phyloP scores from a whole-genome alignment of 2,113 vertebrate species.

The Carlito syrichta region DNA sequence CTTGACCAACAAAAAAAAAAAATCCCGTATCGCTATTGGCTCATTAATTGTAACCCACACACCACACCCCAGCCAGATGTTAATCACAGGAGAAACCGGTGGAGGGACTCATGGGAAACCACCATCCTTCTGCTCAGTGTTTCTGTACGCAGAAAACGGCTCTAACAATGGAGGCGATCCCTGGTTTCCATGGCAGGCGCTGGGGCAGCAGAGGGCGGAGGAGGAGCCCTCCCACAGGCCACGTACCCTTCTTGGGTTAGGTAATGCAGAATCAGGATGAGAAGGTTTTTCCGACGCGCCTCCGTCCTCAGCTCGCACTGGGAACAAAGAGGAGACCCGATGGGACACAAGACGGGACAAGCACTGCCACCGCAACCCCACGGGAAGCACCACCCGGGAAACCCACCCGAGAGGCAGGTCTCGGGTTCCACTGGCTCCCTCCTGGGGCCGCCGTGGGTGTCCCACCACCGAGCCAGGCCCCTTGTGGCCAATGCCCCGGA shows the following conservation, averaged over 20 bases:
- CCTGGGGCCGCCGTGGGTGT: no score
- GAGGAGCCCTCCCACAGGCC: neutral
- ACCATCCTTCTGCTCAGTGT: neutral
- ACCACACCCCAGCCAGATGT: neutral
- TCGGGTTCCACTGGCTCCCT: no score
- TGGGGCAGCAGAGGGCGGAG: neutral
- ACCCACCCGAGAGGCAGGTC: no score
- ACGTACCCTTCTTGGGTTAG: slow-evolving; percentile 94
- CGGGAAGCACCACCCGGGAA: no score
- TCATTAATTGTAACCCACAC: neutral
- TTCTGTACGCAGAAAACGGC: neutral
- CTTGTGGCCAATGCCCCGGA: no score
- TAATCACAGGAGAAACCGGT: neutral
- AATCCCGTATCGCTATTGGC: no score
- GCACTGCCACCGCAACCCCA: slow-evolving; percentile 60
- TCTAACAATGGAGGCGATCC: neutral
- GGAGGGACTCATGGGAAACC: no score
- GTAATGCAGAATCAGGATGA: slow-evolving; percentile 94
- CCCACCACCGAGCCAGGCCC: no score
- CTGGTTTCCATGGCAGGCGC: no score
- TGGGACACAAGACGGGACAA: slow-evolving; percentile 37
- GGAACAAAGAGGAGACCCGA: slow-evolving; percentile 75
- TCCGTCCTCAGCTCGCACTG: slow-evolving; percentile 91
- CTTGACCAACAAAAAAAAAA: no score
- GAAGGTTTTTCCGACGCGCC: slow-evolving; percentile 91